A percentile compares a stretch with the other conserved stretches of the same genome.
Conservation (phyloP, 2,113 vertebrate species). For the Eulemur rufifrons region DNA sequence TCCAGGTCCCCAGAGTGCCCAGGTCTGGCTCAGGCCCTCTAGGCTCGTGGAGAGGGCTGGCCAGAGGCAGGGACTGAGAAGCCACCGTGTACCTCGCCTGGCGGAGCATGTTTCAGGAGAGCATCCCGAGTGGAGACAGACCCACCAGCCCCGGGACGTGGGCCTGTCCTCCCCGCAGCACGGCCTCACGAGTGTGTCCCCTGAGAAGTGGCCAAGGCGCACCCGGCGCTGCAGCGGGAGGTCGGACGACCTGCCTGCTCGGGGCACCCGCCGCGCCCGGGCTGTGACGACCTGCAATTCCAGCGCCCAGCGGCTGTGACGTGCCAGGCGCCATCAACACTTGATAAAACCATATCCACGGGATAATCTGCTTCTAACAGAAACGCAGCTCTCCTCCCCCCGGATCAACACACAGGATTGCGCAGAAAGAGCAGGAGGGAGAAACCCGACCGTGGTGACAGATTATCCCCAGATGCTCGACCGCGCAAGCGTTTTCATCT, state of each 20-base stretch:
- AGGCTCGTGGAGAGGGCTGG: too few species aligned
- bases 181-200: fast-evolving
- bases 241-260: fast-evolving
- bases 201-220: neutral
- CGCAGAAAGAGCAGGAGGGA: fast-evolving
- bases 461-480: fast-evolving
- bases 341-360: fast-evolving
- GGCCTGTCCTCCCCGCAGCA: fast-evolving
- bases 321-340: fast-evolving
- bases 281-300: fast-evolving
- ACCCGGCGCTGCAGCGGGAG: fast-evolving
- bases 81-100: fast-evolving
- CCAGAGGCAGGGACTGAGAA: fast-evolving
- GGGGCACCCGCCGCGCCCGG: fast-evolving
- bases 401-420: fast-evolving
- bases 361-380: neutral
- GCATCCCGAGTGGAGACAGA: fast-evolving
- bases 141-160: fast-evolving
- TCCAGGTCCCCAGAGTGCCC: neutral
- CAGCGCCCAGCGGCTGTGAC: fast-evolving
- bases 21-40: neutral
- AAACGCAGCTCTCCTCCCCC: fast-evolving
- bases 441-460: fast-evolving
- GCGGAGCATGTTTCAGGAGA: fast-evolving
- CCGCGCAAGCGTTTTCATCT: fast-evolving